Percentiles rank a stretch among this genome's conserved stretches.
phyloP scores from a whole-genome alignment of 2,888 invertebrate species.

The Opisthograptis luteolata region DNA sequence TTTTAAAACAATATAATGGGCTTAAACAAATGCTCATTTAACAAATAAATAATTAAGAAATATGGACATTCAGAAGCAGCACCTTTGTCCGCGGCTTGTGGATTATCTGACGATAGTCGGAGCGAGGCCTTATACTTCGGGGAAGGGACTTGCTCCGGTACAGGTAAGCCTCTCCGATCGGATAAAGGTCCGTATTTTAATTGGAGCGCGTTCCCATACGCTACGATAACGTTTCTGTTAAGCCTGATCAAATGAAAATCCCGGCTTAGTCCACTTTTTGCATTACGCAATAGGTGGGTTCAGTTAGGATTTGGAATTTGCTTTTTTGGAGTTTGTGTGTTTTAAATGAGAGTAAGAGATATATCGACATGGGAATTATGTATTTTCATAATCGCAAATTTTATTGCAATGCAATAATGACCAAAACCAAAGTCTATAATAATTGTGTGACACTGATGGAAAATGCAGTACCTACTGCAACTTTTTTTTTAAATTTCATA shows the following conservation, averaged over 20 bases:
- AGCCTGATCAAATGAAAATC: neutral
- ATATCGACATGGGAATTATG: too few species aligned
- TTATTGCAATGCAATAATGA: too few species aligned
- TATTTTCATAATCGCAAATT: too few species aligned
- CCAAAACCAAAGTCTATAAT: too few species aligned
- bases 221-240: conserved; percentile 1
- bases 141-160: conserved; percentile 88
- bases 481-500: too few species aligned
- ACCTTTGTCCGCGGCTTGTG: conserved; percentile 93
- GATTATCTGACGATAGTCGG: conserved; percentile 99
- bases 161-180: conserved; percentile 82
- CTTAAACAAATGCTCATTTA: conserved; percentile 46
- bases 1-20: conserved; percentile 69
- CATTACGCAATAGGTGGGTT: conserved; percentile 3
- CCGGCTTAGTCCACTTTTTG: conserved; percentile 1
- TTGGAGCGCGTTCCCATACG: neutral
- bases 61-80: conserved; percentile 88
- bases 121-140: conserved; percentile 88
- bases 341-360: too few species aligned
- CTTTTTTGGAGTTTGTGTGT: too few species aligned
- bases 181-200: neutral
- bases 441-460: too few species aligned
- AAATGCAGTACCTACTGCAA: too few species aligned
- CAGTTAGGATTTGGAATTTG: too few species aligned
- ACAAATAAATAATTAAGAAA: conserved; percentile 57